Conservation (phyloP, 2,113 vertebrate species). For the Turnix velox region DNA sequence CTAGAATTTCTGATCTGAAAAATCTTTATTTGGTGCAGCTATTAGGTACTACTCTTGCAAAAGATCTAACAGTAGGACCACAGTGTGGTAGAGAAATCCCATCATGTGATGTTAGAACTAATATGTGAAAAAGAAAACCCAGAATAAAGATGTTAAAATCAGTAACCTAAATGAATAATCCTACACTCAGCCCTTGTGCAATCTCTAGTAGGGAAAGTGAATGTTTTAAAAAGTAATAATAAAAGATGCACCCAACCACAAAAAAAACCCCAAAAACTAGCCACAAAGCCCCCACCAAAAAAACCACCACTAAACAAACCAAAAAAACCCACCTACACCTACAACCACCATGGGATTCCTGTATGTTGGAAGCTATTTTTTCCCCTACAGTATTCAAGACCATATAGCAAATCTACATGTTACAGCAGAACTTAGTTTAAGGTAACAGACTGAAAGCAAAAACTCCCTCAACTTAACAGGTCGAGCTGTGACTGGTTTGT, state of each 20-base stretch:
- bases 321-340: not conserved
- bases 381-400: not conserved
- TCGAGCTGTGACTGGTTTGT: no score
- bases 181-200: not conserved
- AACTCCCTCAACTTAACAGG: not conserved
- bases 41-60: not conserved
- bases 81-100: not conserved
- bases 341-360: not conserved
- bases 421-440: not conserved
- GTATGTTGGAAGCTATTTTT: not conserved
- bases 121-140: accelerated
- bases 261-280: no score
- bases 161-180: not conserved
- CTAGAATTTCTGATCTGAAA: not conserved
- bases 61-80: not conserved
- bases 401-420: not conserved
- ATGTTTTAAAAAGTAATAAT: not conserved
- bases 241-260: not conserved
- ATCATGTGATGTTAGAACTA: not conserved
- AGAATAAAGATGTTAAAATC: not conserved
- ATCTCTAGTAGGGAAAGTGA: not conserved
- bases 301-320: not conserved
- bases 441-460: not conserved
- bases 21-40: not conserved
- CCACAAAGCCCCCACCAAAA: not conserved